A percentile compares a stretch with the other conserved stretches of the same genome.
Conservation (phyloP, 2,113 vertebrate species). For the Crotalus horridus region DNA sequence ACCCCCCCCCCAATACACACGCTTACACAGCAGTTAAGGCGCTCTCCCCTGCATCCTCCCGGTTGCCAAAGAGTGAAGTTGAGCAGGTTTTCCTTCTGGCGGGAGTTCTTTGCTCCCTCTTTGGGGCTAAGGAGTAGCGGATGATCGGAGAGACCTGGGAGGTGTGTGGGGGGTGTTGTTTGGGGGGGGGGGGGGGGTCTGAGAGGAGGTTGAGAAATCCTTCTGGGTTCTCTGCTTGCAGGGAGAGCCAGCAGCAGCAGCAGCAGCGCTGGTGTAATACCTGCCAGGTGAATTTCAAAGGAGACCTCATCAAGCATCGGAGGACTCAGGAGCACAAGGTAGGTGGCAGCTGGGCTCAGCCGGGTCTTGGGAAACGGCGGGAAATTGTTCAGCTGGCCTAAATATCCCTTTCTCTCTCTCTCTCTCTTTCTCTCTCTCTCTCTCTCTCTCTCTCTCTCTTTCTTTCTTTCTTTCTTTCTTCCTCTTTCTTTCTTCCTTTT, state of each 20-base stretch:
- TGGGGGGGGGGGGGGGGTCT: too few relatives aligned
- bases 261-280: conserved; percentile 86
- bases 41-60: not conserved
- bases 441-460: too few relatives aligned
- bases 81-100: too few relatives aligned
- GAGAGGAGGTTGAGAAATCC: too few relatives aligned
- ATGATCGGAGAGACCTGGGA: accelerated
- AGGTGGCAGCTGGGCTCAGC: not conserved
- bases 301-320: conserved; percentile 87
- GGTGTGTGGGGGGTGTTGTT: too few relatives aligned
- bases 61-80: not conserved
- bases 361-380: not conserved
- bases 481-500: accelerated
- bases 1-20: too few relatives aligned
- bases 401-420: not conserved
- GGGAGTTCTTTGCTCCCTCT: not conserved
- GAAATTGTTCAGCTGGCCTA: not conserved
- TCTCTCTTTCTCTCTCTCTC: too few relatives aligned
- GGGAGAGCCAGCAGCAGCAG: conserved; percentile 70
- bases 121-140: accelerated
- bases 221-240: conserved; percentile 46
- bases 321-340: conserved; percentile 90
- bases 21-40: not conserved
- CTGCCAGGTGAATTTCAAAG: conserved; percentile 85
- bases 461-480: too few relatives aligned